Evolutionary conservation across 2,888 invertebrate species (phyloP).

Genomic region (Xanthia togata): DNA sequence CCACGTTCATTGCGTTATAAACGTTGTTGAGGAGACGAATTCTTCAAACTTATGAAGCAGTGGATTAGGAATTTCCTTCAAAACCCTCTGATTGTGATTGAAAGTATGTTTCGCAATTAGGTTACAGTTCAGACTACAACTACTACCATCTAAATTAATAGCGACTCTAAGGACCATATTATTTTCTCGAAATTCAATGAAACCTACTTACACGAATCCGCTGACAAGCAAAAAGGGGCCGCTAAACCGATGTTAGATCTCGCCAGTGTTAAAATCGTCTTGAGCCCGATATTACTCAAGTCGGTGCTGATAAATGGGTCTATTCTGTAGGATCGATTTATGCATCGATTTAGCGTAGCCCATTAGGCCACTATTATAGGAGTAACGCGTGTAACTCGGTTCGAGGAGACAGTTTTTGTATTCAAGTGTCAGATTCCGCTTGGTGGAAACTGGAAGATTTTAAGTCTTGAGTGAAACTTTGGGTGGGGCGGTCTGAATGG

Average conservation of each 20-base stretch:
- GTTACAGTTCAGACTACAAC: neutral
- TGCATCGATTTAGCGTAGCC: conserved; percentile 77
- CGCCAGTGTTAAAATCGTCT: conserved; percentile 44
- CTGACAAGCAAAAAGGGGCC: conserved; percentile 7
- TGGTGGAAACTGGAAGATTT: conserved; percentile 21
- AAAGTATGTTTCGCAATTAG: neutral
- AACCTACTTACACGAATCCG: conserved; percentile 13
- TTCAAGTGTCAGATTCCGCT: conserved; percentile 70
- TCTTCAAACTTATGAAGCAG: neutral
- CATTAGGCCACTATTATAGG: conserved; percentile 78
- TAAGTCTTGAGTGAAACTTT: conserved; percentile 53
- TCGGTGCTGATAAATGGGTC: conserved; percentile 78
- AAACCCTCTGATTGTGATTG: neutral
- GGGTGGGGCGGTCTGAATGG: conserved; percentile 34
- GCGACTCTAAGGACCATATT: neutral
- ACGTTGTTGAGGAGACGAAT: neutral
- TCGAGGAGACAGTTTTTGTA: conserved; percentile 65
- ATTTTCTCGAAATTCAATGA: conserved; percentile 27
- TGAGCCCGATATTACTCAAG: conserved; percentile 56
- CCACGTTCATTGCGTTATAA: neutral
- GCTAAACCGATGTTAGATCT: conserved; percentile 20
- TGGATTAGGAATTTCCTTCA: neutral
- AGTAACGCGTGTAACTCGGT: conserved; percentile 72
- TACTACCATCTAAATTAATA: neutral
- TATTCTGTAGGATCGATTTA: conserved; percentile 83